Evolutionary conservation across 2,797 vertebrate species (phyloP), one percentile per base, ranked within the genome.

Genomic region (Clarias pachynema): DNA sequence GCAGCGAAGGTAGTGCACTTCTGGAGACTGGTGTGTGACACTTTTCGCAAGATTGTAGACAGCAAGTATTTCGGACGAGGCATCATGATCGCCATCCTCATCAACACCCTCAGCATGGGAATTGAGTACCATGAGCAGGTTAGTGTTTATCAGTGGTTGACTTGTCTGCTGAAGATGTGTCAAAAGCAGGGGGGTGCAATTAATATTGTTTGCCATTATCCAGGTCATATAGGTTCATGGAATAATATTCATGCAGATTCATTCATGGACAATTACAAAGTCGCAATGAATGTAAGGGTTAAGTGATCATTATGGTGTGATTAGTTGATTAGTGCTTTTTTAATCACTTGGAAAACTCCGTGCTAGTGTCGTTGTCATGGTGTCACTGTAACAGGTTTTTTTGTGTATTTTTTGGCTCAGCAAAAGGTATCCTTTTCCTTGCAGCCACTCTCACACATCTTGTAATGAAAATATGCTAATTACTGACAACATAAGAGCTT

Each of bases 1-100:
- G 91, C 93, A 0, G 95, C 90, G 0, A 92, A 92, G 49, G 90
- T 96, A 1, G 93, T 98, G 63, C 95, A 88, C 87, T 97, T 97
- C 92, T 98, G 97, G 97, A 96, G 94, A 2, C 90, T 98, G 89
- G 96, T 99, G 91, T 98, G 97, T 0, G 96, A 98, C 89, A 99
- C 98, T 0, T 97, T 97, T 89, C 93, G 89, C 26, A 97, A 97
- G 91, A 97, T 97, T 0, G 97, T 97, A 88, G 97, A 97, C 92
- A 97, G 97, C 95, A 97, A 97, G 84, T 97, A 97, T 89, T 97
- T 97, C 0, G 96, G 96, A 60, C 95, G 96, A 12, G 97, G 97
- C 68, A 97, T 97, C 91, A 97, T 97, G 97, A 96, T 97, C 5
- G 97, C 97, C 84, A 97, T 97, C 89, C 94, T 97, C 84, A 97